These are phyloP conservation scores for Sesia apiformis DNA, from an alignment of 2,888 invertebrate species.

Conservation along the genomic window DNA sequence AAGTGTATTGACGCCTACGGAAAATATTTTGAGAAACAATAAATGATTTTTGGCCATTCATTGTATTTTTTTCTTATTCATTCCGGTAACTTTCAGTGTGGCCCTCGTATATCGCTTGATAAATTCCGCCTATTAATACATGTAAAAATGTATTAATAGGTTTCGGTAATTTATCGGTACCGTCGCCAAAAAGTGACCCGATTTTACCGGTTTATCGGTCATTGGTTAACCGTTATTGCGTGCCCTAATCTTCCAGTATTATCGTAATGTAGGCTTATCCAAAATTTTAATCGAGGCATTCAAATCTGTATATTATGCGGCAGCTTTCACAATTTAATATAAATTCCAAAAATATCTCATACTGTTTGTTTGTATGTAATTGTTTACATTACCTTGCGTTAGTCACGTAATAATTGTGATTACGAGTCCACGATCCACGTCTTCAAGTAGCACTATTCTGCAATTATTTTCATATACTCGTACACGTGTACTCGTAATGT, in stretches of 20 bases:
- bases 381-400: constrained; percentile 37
- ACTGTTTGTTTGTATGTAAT: constrained; percentile 9
- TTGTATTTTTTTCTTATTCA: no score
- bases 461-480: constrained; percentile 21
- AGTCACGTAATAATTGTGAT: constrained; percentile 55
- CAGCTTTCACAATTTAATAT: neutral
- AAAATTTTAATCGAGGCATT: neutral
- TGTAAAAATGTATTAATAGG: no score
- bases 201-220: no score
- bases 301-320: neutral
- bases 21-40: no score
- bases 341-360: neutral
- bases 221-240: no score
- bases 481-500: neutral
- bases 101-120: no score
- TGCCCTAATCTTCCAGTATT: neutral
- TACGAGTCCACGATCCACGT: constrained; percentile 46
- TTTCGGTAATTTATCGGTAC: no score
- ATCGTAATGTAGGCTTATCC: neutral
- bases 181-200: no score
- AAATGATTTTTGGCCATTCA: no score
- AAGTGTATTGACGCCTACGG: no score
- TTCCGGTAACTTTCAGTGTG: no score
- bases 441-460: constrained; percentile 35
- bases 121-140: no score